These are phyloP conservation scores for Matsumyia berberina DNA, from an alignment of 2,888 invertebrate species.

Conservation along the genomic window DNA sequence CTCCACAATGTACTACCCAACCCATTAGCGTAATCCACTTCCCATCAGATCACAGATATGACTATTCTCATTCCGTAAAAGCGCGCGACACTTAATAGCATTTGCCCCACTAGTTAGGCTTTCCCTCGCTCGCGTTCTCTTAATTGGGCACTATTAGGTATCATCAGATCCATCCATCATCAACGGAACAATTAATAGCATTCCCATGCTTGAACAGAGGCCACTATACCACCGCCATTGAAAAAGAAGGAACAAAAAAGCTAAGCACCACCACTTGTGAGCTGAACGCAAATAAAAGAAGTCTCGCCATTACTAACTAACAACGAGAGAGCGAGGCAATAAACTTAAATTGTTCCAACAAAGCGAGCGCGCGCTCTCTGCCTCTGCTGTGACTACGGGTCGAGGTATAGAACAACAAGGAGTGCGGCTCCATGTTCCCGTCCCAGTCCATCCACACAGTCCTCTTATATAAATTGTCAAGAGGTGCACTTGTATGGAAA, in stretches of 20 bases:
- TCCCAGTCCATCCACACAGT: slow-evolving; percentile 1
- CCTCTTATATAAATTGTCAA: slow-evolving; percentile 42
- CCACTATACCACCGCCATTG: slow-evolving; percentile 11
- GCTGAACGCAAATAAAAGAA: slow-evolving; percentile 67
- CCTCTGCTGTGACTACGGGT: slow-evolving; percentile 27
- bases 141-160: slow-evolving; percentile 70
- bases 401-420: slow-evolving; percentile 42
- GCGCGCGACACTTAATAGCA: slow-evolving; percentile 37
- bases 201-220: slow-evolving; percentile 43
- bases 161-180: slow-evolving; percentile 72
- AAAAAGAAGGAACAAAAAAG: slow-evolving; percentile 8
- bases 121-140: slow-evolving; percentile 22
- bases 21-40: slow-evolving; percentile 10
- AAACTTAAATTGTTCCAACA: slow-evolving; percentile 74
- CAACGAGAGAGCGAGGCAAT: slow-evolving; percentile 47
- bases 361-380: slow-evolving; percentile 47
- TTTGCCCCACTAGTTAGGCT: slow-evolving; percentile 18
- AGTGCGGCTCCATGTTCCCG: slow-evolving; percentile 46
- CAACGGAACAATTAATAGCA: slow-evolving; percentile 71
- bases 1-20: neutral
- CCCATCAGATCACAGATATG: slow-evolving; percentile 26
- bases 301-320: slow-evolving; percentile 57
- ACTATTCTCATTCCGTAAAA: neutral
- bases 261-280: neutral
- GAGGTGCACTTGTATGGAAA: slow-evolving; percentile 69